Evolutionary conservation across 2,888 invertebrate species (phyloP).

Genomic region (Mongoloraphidia duomilia): DNA sequence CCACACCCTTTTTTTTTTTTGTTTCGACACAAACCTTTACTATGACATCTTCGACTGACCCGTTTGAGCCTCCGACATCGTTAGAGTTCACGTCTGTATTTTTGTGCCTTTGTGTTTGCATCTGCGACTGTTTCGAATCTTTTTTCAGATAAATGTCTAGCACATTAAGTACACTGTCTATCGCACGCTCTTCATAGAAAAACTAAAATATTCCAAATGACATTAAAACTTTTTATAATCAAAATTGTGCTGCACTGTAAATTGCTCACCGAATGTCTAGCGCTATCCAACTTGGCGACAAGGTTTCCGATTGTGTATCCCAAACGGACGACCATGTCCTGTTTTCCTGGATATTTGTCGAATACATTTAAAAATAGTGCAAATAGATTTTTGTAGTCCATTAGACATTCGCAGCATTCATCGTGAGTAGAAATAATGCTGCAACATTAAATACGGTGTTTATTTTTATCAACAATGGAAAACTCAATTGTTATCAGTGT

Average conservation of each 20-base stretch:
- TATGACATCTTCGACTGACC: slow-evolving; percentile 49
- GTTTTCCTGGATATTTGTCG: slow-evolving; percentile 50
- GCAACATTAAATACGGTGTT: slow-evolving; percentile 13
- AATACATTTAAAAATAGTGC: slow-evolving; percentile 44
- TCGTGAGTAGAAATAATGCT: slow-evolving; percentile 67
- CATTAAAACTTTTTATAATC: slow-evolving; percentile 3
- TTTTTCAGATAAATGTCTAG: slow-evolving; percentile 36
- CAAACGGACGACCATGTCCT: slow-evolving; percentile 59
- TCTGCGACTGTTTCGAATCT: slow-evolving; percentile 27
- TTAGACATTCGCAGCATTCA: slow-evolving; percentile 54
- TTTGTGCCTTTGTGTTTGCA: slow-evolving; percentile 24
- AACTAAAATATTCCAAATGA: slow-evolving; percentile 28
- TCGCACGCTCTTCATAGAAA: slow-evolving; percentile 39
- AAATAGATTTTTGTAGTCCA: slow-evolving; percentile 38
- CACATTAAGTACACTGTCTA: slow-evolving; percentile 35
- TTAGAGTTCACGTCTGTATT: slow-evolving; percentile 28
- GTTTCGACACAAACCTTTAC: slow-evolving; percentile 39
- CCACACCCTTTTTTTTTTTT: too few relatives aligned
- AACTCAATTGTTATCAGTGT: neutral
- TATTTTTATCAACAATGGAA: neutral
- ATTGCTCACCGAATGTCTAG: slow-evolving; percentile 40
- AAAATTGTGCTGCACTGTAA: neutral
- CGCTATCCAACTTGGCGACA: slow-evolving; percentile 60
- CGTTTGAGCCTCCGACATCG: slow-evolving; percentile 36
- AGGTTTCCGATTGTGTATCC: slow-evolving; percentile 77